Evolutionary conservation across 2,888 invertebrate species (phyloP), one percentile per base, ranked within the genome.

Genomic region (Brachypalpus laphriformis): DNA sequence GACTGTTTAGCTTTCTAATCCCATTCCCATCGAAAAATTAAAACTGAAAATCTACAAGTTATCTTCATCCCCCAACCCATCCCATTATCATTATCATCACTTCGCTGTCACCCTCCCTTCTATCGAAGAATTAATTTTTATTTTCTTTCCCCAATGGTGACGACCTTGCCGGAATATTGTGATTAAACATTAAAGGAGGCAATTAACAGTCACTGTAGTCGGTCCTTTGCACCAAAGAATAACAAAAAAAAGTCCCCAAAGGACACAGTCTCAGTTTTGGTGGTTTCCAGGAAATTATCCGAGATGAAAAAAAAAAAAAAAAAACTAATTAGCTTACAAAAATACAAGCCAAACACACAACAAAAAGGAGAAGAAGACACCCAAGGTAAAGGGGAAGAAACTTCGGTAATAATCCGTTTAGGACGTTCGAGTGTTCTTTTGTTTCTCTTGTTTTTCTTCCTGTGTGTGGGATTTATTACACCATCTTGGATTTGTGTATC

Each of bases 401-500:
- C 28, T 54, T 28, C 54, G 28, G 28, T 54, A 37, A 56, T 56
- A 56, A 56, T 56, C 56, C 56, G 9, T 56, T 34, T 20, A 56
- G 34, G 56, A 18, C 18, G 11, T 3, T 37, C 16, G 16, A 31
- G 31, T 16, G 5, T 16, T 14, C 16, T 31, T 16, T 16, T 31
- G 3, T 31, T 16, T 4, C 22, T 47, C n/a, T 28, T 28, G n/a
- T 28, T 7, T 31, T 18, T 16, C 8, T 31, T 9, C 9, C 9
- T 34, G 14, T 34, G 16, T 54, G 9, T 54, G 34, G 18, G 11
- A 59, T 59, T 22, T 14, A 59, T 42, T 40, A 59, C 25, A 14
- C 59, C 59, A 22, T 20, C 40, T n/a, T 25, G 40, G 40, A 59
- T 59, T 37, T 42, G 40, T 59, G 6, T 59, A 59, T 40, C 59